Evolutionary conservation across 2,113 vertebrate species (phyloP).

Genomic region (Ibidorhyncha struthersii): DNA sequence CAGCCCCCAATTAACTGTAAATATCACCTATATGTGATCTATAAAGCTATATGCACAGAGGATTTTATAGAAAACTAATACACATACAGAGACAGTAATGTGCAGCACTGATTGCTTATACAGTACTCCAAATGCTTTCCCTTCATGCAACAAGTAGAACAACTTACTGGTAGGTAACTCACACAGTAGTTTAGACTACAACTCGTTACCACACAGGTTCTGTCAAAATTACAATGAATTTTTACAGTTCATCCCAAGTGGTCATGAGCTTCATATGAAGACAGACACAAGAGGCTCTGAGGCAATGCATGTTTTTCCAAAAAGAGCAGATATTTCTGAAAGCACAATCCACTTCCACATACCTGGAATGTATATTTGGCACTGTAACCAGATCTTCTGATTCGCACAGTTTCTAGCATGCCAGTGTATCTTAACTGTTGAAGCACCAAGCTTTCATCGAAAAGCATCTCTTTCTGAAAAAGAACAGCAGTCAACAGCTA

Average conservation of each 20-base stretch:
- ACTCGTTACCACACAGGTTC: not conserved
- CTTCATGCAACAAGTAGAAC: not conserved
- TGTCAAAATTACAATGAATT: not conserved
- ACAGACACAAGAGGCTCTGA: not conserved
- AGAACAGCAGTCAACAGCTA: not conserved
- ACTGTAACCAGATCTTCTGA: slow-evolving; percentile 94
- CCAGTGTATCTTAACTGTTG: slow-evolving; percentile 97
- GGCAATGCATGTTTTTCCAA: fast-evolving
- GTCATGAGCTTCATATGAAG: not conserved
- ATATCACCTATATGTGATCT: not conserved
- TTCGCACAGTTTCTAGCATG: slow-evolving; percentile 97
- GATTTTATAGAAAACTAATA: not conserved
- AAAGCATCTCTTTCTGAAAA: slow-evolving; percentile 89
- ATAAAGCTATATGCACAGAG: not conserved
- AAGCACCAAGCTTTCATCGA: slow-evolving; percentile 90
- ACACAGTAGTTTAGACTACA: not conserved
- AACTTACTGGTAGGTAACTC: not conserved
- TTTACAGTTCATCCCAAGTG: not conserved
- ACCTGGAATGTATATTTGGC: slow-evolving; percentile 98
- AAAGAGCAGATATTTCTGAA: not conserved
- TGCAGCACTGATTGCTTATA: not conserved
- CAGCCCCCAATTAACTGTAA: not conserved
- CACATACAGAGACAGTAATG: not conserved
- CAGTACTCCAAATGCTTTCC: not conserved
- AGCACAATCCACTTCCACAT: not conserved